Evolutionary conservation across 37 sponge, comb jelly and placozoan genomes (phyloP).

Genomic region (Diacarnus erythraeanus): DNA sequence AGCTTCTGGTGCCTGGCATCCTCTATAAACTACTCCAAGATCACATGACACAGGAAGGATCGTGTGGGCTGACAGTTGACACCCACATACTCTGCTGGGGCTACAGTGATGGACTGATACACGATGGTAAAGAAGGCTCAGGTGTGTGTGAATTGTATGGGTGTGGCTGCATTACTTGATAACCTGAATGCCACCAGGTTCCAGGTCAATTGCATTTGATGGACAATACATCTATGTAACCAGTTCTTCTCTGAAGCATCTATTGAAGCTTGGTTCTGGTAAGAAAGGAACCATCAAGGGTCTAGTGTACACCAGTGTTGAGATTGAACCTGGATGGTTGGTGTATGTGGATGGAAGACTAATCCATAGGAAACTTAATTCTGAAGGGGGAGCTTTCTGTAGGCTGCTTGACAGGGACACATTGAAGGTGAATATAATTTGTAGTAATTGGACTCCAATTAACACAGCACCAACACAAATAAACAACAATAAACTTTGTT

Average conservation of each 20-base stretch:
- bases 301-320: constrained; percentile 35
- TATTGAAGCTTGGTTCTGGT: constrained; percentile 79
- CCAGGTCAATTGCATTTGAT: constrained; percentile 70
- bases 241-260: constrained; percentile 43
- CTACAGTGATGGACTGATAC: constrained; percentile 56
- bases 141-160: constrained; percentile 3
- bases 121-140: constrained; percentile 34
- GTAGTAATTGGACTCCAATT: too few species aligned
- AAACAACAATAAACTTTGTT: too few species aligned
- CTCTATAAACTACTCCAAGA: constrained; percentile 46
- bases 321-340: constrained; percentile 62
- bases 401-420: constrained; percentile 10
- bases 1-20: constrained; percentile 47
- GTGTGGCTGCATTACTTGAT: neutral
- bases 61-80: constrained; percentile 31
- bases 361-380: neutral
- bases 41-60: constrained; percentile 40
- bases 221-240: constrained; percentile 76
- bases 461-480: too few species aligned
- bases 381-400: constrained; percentile 27
- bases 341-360: constrained; percentile 12
- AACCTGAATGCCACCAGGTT: neutral
- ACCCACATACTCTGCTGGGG: constrained; percentile 65
- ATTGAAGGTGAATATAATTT: constrained; percentile 22
- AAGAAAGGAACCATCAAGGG: constrained; percentile 68